Percentiles rank a stretch among this genome's conserved stretches.
These are phyloP conservation scores for Cladorhizidae sp. DNA, from an alignment of 37 sponge, comb jelly and placozoan species.

Conservation along the genomic window DNA sequence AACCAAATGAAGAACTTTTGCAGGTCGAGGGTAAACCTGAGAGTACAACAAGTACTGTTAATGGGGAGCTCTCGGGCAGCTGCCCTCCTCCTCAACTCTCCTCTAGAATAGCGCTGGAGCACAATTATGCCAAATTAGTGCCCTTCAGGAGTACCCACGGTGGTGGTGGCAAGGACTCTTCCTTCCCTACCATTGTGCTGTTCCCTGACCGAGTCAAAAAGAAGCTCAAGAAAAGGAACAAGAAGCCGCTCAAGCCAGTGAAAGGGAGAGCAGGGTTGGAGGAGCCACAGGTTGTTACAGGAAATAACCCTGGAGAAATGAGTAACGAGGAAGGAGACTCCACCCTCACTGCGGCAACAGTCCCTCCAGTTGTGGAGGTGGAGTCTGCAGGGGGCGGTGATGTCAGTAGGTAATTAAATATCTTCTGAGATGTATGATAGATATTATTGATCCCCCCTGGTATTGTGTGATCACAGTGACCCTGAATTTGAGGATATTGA, in stretches of 20 bases:
- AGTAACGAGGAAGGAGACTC: neutral
- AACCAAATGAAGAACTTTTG: neutral
- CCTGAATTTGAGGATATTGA: constrained; percentile 39
- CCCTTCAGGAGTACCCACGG: constrained; percentile 36
- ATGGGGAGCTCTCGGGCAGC: neutral
- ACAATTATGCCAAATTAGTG: constrained; percentile 39
- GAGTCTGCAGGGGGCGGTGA: neutral
- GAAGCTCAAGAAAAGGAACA: neutral
- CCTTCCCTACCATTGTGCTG: constrained; percentile 37
- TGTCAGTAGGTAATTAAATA: neutral
- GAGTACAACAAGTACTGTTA: neutral
- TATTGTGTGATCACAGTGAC: neutral
- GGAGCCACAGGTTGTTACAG: neutral
- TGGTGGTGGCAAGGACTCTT: constrained; percentile 2
- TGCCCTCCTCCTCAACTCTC: neutral
- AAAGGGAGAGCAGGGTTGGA: neutral
- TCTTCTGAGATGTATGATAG: neutral
- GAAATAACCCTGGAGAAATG: neutral
- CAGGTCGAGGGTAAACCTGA: neutral
- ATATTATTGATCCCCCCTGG: neutral
- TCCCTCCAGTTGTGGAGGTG: neutral
- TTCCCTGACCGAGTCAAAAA: constrained; percentile 15
- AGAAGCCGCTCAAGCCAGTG: neutral
- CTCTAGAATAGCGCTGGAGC: constrained; percentile 55
- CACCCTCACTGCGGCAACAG: neutral